These are phyloP conservation scores for Bombus pascuorum DNA, from an alignment of 1,140 invertebrate species.

Conservation along the genomic window DNA sequence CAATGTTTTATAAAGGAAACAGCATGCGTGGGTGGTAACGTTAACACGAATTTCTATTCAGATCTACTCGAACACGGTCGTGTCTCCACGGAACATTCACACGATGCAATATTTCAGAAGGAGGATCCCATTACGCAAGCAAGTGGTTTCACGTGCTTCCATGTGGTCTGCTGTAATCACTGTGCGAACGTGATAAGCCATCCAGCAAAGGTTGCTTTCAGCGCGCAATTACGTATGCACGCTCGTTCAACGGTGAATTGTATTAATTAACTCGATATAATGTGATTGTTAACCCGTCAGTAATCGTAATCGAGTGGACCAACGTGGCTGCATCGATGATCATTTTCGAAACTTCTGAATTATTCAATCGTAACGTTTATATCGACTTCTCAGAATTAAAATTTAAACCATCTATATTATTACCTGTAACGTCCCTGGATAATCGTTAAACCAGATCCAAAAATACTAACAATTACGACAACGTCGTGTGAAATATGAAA, in stretches of 20 bases:
- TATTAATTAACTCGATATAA: slow-evolving; percentile 44
- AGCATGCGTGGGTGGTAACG: not conserved
- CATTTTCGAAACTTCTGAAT: not conserved
- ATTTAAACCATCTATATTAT: not conserved
- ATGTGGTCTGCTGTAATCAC: slow-evolving; percentile 20
- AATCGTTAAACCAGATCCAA: not conserved
- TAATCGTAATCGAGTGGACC: not conserved
- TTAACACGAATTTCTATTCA: not conserved
- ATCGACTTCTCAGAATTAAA: not conserved
- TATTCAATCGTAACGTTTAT: too few relatives aligned
- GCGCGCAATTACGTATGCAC: not conserved
- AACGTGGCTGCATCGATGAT: not conserved
- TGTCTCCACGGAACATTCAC: slow-evolving; percentile 11
- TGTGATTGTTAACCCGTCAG: slow-evolving; percentile 8
- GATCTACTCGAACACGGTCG: not conserved
- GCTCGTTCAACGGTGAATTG: slow-evolving; percentile 9
- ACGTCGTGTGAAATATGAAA: too few relatives aligned
- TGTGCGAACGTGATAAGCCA: slow-evolving; percentile 23
- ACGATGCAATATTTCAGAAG: slow-evolving; percentile 34
- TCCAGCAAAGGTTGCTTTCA: slow-evolving; percentile 21
- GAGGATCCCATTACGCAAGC: slow-evolving; percentile 33
- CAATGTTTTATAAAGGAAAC: not conserved
- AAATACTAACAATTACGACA: too few relatives aligned
- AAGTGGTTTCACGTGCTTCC: slow-evolving; percentile 36
- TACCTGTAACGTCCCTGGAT: not conserved